phyloP scores from a whole-genome alignment of 2,888 invertebrate genomes.

The Muschampia plurimacula region DNA sequence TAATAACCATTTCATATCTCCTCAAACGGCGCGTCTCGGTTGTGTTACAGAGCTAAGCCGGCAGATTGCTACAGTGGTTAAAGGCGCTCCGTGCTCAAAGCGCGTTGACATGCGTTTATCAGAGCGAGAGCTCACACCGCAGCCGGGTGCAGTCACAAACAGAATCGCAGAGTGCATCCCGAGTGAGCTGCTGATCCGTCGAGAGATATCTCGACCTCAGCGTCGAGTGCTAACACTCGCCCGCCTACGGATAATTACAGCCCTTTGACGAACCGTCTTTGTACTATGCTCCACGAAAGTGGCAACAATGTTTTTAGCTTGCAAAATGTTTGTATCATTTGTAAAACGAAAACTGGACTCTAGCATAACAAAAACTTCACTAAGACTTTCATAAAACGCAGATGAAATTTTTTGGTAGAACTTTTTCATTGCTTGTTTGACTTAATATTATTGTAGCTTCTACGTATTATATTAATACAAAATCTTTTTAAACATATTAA shows the following conservation, averaged over 20 bases:
- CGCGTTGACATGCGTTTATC: conserved; percentile 82
- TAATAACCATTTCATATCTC: conserved; percentile 37
- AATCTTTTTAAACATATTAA: too few relatives aligned
- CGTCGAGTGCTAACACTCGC: conserved; percentile 80
- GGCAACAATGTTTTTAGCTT: conserved; percentile 63
- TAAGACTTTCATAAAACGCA: not conserved
- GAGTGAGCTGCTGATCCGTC: conserved; percentile 82
- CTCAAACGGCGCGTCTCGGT: conserved; percentile 41
- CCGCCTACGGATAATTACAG: conserved; percentile 79
- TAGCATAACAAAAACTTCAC: conserved; percentile 4
- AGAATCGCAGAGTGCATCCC: conserved; percentile 83
- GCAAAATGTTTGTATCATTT: conserved; percentile 36
- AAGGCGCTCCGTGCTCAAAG: conserved; percentile 72
- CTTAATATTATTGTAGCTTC: too few relatives aligned
- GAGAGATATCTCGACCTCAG: conserved; percentile 81
- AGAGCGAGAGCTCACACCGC: conserved; percentile 76
- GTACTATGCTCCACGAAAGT: conserved; percentile 64
- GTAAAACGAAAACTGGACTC: conserved; percentile 30
- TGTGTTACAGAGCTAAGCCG: conserved; percentile 52
- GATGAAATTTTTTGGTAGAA: not conserved
- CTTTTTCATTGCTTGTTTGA: not conserved
- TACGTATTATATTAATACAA: too few relatives aligned
- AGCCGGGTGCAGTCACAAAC: conserved; percentile 79
- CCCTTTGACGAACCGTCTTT: conserved; percentile 77
- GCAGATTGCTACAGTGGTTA: conserved; percentile 63